A percentile compares a stretch with the other conserved stretches of the same genome.
These are phyloP conservation scores for Neotoma lepida DNA, from an alignment of 2,113 vertebrate genomes.

Conservation along the genomic window DNA sequence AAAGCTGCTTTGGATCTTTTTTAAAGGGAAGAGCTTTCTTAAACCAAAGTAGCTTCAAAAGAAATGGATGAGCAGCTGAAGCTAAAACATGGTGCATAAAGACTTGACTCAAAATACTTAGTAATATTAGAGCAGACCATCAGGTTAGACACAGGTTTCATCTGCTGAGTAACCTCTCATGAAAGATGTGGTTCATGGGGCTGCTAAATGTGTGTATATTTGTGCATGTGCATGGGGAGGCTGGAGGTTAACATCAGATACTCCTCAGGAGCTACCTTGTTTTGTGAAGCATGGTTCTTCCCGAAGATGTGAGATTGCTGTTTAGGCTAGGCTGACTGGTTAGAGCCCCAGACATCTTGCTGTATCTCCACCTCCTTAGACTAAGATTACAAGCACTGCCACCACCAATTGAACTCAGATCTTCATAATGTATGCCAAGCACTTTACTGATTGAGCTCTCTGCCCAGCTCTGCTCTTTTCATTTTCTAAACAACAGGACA, in stretches of 20 bases:
- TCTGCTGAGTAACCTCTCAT: background rate
- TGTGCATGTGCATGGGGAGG: background rate
- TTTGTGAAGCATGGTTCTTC: background rate
- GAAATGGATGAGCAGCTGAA: background rate
- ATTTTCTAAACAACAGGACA: conserved; percentile 58
- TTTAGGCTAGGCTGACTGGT: background rate
- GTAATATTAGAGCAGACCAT: background rate
- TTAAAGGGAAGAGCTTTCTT: background rate
- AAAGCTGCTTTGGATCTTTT: background rate
- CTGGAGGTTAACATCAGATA: background rate
- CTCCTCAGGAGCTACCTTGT: background rate
- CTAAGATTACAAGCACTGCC: background rate
- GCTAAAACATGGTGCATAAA: background rate
- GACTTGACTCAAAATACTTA: background rate
- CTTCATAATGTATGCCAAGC: background rate
- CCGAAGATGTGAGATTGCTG: background rate
- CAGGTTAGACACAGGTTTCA: background rate
- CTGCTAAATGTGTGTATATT: background rate
- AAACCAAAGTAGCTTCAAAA: conserved; percentile 18
- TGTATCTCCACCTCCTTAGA: background rate
- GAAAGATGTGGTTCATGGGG: background rate
- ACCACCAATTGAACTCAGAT: background rate
- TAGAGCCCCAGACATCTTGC: too few relatives aligned
- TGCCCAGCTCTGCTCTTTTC: background rate
- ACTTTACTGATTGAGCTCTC: background rate